Percentiles rank a stretch among this genome's conserved stretches.
Conservation (phyloP, 2,113 vertebrate genomes). For the Lophochroa leadbeateri region DNA sequence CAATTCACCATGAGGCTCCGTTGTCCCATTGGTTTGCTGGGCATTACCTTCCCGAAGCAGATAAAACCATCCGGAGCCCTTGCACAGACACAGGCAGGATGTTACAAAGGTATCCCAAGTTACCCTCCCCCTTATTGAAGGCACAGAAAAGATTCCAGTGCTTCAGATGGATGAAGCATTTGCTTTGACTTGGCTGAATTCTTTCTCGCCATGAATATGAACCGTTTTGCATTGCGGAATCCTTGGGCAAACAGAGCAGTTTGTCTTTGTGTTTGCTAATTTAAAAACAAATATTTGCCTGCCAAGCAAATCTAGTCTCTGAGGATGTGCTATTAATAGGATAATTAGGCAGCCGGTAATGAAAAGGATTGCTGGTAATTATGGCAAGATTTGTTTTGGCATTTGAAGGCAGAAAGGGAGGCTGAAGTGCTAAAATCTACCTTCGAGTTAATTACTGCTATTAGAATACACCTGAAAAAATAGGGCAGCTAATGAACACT, state of each 20-base stretch:
- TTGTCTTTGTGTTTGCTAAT: constrained; percentile 95
- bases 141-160: neutral
- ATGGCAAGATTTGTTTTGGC: constrained; percentile 99
- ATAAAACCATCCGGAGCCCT: accelerated
- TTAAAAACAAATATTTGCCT: constrained; percentile 99
- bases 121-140: neutral
- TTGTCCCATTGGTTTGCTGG: neutral
- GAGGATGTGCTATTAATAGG: constrained; percentile 98
- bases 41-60: accelerated
- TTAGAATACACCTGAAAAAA: constrained; percentile 89
- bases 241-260: constrained; percentile 89
- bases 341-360: constrained; percentile 98
- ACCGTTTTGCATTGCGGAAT: constrained; percentile 81
- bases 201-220: constrained; percentile 75
- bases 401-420: constrained; percentile 88
- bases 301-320: constrained; percentile 91
- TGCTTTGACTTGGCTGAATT: constrained; percentile 59
- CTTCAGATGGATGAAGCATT: constrained; percentile 51
- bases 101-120: neutral
- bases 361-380: constrained; percentile 99
- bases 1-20: accelerated
- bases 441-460: constrained; percentile 91
- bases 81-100: too few relatives aligned
- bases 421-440: constrained; percentile 92
- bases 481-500: constrained; percentile 71